Conservation (phyloP, 2,113 vertebrate species). For the Rattus rattus region DNA sequence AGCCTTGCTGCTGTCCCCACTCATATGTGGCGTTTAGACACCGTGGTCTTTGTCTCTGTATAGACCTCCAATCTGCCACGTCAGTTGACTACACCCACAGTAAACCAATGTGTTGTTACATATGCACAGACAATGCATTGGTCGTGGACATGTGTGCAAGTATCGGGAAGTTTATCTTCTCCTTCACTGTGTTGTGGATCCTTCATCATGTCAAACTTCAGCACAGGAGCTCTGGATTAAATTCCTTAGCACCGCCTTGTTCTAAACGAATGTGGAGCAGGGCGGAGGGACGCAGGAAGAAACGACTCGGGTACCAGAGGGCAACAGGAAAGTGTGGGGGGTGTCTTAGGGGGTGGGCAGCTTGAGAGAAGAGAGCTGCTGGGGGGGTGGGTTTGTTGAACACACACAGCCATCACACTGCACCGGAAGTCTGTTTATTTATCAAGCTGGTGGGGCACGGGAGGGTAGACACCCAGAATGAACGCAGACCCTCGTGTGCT, state of each 20-base stretch:
- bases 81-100: neutral
- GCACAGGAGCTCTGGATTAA: neutral
- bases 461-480: neutral
- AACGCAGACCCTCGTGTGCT: conserved; percentile 6
- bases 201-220: conserved; percentile 51
- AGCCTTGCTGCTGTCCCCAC: neutral
- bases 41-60: neutral
- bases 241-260: neutral
- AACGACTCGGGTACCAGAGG: neutral
- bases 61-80: neutral
- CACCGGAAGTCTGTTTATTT: conserved; percentile 24
- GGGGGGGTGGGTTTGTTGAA: neutral
- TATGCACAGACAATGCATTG: neutral
- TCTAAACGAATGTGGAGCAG: conserved; percentile 17
- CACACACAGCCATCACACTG: neutral
- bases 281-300: neutral
- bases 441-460: neutral
- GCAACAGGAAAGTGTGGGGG: neutral
- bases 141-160: conserved; percentile 13
- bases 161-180: conserved; percentile 5
- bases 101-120: conserved; percentile 16
- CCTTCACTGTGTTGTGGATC: conserved; percentile 37
- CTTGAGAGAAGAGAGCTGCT: conserved; percentile 29
- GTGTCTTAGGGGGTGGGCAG: conserved; percentile 12
- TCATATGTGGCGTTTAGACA: neutral